phyloP scores from a whole-genome alignment of 2,797 vertebrate genomes.

The Acipenser ruthenus region DNA sequence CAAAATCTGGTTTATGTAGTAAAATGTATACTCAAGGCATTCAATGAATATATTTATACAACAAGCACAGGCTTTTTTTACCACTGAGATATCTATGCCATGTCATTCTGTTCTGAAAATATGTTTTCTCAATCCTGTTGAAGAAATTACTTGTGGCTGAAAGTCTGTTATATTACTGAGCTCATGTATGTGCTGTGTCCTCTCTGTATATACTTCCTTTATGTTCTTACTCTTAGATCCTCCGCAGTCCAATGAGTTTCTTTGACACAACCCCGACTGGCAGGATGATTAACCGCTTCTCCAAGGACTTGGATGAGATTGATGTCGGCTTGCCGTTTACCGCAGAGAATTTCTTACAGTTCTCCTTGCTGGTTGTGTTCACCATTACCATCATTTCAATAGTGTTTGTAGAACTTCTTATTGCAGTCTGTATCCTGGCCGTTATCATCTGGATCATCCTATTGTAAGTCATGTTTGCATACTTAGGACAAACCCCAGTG shows the following conservation, averaged over 20 bases:
- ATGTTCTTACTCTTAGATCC: slow-evolving; percentile 43
- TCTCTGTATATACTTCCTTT: too few species aligned
- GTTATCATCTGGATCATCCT: slow-evolving; percentile 43
- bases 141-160: too few species aligned
- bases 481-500: too few species aligned
- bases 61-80: too few species aligned
- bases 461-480: slow-evolving; percentile 39
- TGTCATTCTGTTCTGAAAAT: too few species aligned
- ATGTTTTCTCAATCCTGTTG: too few species aligned
- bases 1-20: too few species aligned
- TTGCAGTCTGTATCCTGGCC: slow-evolving; percentile 39
- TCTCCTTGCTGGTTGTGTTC: slow-evolving; percentile 42
- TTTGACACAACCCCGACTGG: slow-evolving; percentile 72
- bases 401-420: slow-evolving; percentile 60
- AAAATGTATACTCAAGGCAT: too few species aligned
- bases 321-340: slow-evolving; percentile 58
- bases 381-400: slow-evolving; percentile 48
- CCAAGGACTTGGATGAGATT: slow-evolving; percentile 73
- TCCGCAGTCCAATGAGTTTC: slow-evolving; percentile 66
- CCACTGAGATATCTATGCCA: too few species aligned
- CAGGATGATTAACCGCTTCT: slow-evolving; percentile 72
- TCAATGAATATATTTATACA: too few species aligned
- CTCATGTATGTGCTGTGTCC: too few species aligned
- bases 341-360: slow-evolving; percentile 66
- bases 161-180: too few species aligned